phyloP scores from a whole-genome alignment of 2,113 vertebrate genomes.

The Sus scrofa region DNA sequence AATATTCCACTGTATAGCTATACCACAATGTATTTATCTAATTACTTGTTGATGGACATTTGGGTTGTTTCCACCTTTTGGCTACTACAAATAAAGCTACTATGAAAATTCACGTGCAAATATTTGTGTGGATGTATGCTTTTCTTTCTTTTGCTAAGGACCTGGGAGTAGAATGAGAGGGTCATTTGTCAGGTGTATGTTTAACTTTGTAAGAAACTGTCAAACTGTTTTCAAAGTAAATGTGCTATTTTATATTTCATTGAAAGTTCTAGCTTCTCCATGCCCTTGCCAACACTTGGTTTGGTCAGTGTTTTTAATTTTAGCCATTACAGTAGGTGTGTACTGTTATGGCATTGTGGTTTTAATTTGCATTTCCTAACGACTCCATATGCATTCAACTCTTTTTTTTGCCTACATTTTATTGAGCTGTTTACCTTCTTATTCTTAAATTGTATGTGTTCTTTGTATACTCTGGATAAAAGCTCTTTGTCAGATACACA shows the following conservation, averaged over 20 bases:
- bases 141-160: constrained; percentile 33
- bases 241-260: neutral
- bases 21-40: neutral
- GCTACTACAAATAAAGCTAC: constrained; percentile 29
- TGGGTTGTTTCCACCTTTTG: constrained; percentile 1
- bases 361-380: constrained; percentile 53
- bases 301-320: constrained; percentile 41
- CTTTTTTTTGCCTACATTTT: constrained; percentile 24
- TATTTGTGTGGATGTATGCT: neutral
- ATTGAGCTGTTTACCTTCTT: neutral
- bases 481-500: constrained; percentile 21
- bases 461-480: neutral
- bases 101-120: neutral
- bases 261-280: constrained; percentile 40
- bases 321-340: neutral
- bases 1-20: neutral
- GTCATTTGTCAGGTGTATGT: neutral
- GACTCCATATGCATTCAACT: neutral
- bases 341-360: neutral
- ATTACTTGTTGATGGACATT: neutral
- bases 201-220: constrained; percentile 21
- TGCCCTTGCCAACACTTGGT: constrained; percentile 19
- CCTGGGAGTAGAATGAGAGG: neutral
- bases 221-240: neutral
- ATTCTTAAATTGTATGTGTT: constrained; percentile 13